Base-by-base conservation (phyloP, 2,888 invertebrate genomes). In the Timema podura region DNA sequence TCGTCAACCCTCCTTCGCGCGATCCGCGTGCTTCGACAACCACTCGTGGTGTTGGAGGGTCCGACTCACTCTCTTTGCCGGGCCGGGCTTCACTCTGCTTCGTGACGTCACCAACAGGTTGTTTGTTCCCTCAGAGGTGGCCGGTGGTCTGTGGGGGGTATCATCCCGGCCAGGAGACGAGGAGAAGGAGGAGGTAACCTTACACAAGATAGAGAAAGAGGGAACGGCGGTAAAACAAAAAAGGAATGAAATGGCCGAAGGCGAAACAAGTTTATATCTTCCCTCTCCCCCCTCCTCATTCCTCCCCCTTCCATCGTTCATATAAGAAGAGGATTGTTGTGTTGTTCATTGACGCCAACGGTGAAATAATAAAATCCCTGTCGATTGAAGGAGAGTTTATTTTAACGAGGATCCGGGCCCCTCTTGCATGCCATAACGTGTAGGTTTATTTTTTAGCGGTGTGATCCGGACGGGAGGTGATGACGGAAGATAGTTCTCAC, bases 91-190 rank as follows among this genome's bases (percentile, higher is more conserved):
- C 65, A n/a, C 16, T n/a, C 30, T 30, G 5, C 44, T 11, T 51
- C 46, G 68, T 73, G 73, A 73, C 73, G 73, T 73, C 73, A 73
- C 66, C 70, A 70, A 71, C 73, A 71, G 73, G 71, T 73, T 71
- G 73, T 66, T 68, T 30, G 61, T 30, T 45, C 59, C 73, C 68
- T 73, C 71, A 49, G 71, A 73, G 73, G 73, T 73, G 73, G 73
- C 73, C 73, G 68, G 45, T 48, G 68, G 70, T 69, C 73, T 73
- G 73, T 73, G 73, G 71, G 73, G 73, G 73, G 73, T 71, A 71
- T 49, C 48, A 48, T 54, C 9, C n/a, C 47, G 15, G 49, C 30
- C 54, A 48, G 69, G n/a, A 30, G 66, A 48, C 65, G 70, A 47
- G 69, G 67, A 11, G 46, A 48, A 49, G 64, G 65, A 46, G 64